phyloP scores from a whole-genome alignment of 1,140 invertebrate genomes.

The Temnothorax nylanderi region DNA sequence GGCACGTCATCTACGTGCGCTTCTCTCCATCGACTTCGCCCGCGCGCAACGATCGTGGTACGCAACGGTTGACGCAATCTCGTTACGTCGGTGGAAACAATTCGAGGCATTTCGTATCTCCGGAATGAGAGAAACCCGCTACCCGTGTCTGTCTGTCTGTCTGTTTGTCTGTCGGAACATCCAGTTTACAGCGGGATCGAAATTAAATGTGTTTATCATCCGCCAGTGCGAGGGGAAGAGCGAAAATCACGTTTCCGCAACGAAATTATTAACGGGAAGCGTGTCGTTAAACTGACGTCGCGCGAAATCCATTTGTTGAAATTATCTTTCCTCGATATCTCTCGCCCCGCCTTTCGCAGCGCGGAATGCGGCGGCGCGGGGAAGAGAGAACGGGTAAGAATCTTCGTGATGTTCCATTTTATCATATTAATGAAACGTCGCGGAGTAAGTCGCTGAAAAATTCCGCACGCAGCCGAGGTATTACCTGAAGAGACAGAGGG shows the following conservation, averaged over 20 bases:
- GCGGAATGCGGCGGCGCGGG: neutral
- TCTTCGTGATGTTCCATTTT: neutral
- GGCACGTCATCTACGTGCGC: slow-evolving; percentile 45
- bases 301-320: slow-evolving; percentile 18
- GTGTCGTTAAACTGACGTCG: slow-evolving; percentile 11
- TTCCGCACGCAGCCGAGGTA: neutral
- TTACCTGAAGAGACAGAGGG: neutral
- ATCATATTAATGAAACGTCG: slow-evolving; percentile 6
- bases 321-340: slow-evolving; percentile 8
- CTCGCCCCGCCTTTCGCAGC: neutral
- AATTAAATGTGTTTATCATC: slow-evolving; percentile 35
- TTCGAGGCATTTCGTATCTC: slow-evolving; percentile 33
- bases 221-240: neutral
- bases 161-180: neutral
- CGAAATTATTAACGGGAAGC: slow-evolving; percentile 22
- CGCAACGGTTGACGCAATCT: slow-evolving; percentile 58
- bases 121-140: neutral
- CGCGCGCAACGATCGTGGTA: slow-evolving; percentile 18
- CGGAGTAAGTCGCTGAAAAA: slow-evolving; percentile 15
- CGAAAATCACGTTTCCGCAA: neutral
- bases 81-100: slow-evolving; percentile 47
- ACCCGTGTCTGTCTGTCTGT: no score
- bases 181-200: neutral
- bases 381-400: neutral
- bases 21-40: neutral